Conservation (phyloP, 2,113 vertebrate genomes). For the Mesitornis unicolor region DNA sequence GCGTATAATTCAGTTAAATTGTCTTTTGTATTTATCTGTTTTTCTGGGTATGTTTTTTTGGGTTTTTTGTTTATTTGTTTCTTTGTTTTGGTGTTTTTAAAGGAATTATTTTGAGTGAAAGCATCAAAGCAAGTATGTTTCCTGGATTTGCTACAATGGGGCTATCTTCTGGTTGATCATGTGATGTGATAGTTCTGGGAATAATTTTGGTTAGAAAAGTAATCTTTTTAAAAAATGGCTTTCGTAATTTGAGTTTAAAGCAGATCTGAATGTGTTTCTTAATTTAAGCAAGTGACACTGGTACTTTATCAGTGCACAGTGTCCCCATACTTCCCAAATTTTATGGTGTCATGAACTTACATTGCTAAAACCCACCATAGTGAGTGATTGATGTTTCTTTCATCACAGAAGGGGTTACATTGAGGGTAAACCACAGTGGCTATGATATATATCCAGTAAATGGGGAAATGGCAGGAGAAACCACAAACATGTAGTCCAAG, state of each 20-base stretch:
- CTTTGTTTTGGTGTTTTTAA: neutral
- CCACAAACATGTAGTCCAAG: conserved; percentile 41
- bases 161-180: neutral
- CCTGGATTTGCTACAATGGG: neutral
- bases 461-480: conserved; percentile 16
- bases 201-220: conserved; percentile 29
- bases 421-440: conserved; percentile 30
- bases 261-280: neutral
- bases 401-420: neutral
- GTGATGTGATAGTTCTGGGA: neutral
- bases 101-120: neutral
- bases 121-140: neutral
- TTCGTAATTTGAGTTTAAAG: conserved; percentile 14
- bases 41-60: neutral
- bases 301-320: neutral
- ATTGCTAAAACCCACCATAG: conserved; percentile 37
- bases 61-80: neutral
- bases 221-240: neutral
- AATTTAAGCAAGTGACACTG: conserved; percentile 1
- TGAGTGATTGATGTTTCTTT: conserved; percentile 42
- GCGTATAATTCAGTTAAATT: neutral
- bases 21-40: neutral
- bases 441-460: conserved; percentile 16
- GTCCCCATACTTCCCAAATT: conserved; percentile 7
- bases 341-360: conserved; percentile 12